phyloP scores from a whole-genome alignment of 2,797 vertebrate species.

The Chiroxiphia lanceolata region DNA sequence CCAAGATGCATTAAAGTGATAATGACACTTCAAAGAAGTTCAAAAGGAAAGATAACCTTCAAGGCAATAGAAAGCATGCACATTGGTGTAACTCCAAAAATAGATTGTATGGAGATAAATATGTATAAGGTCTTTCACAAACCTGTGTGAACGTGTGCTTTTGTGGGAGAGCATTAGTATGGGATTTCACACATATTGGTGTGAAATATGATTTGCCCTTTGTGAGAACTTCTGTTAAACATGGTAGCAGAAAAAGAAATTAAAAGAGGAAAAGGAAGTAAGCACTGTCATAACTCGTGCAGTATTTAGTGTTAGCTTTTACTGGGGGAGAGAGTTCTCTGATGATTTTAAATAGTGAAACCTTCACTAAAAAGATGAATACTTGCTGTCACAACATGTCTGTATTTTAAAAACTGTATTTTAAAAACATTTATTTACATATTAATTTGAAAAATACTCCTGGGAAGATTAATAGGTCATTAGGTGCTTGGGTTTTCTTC shows the following conservation, averaged over 20 bases:
- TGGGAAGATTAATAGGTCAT: neutral
- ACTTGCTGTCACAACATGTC: neutral
- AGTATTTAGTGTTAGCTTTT: neutral
- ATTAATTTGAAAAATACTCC: neutral
- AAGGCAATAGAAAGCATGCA: slow-evolving; percentile 16
- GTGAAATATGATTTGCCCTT: neutral
- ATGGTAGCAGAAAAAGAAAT: neutral
- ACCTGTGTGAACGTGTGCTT: neutral
- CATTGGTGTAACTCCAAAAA: neutral
- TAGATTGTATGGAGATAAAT: neutral
- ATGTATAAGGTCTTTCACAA: neutral
- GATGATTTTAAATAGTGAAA: neutral
- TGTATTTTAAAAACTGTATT: neutral
- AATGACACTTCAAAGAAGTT: slow-evolving; percentile 46
- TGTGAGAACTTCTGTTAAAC: neutral
- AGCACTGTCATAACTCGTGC: neutral
- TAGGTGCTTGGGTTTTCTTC: neutral
- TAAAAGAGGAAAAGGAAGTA: neutral
- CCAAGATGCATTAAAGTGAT: slow-evolving; percentile 37
- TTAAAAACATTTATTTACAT: neutral
- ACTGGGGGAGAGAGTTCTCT: neutral
- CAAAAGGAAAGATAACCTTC: slow-evolving; percentile 8
- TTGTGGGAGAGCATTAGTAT: neutral
- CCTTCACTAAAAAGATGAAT: neutral
- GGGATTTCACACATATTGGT: neutral